A percentile compares a stretch with the other conserved stretches of the same genome.
phyloP scores from a whole-genome alignment of 1,140 invertebrate genomes.

The Lepidurus couesii region DNA sequence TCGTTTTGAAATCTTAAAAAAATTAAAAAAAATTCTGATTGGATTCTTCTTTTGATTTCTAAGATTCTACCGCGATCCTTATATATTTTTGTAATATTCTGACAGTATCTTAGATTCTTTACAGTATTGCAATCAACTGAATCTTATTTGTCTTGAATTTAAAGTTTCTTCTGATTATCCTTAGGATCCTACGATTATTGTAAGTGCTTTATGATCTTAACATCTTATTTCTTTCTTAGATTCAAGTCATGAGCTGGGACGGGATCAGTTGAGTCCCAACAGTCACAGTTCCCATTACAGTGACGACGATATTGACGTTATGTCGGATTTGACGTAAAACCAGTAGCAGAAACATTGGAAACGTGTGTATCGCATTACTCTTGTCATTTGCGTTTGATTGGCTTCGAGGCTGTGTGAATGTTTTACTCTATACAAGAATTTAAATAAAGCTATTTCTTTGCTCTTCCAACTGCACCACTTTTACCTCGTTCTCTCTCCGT shows the following conservation, averaged over 20 bases:
- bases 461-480: not conserved
- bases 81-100: too few species aligned
- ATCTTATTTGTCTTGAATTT: too few species aligned
- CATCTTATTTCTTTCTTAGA: not conserved
- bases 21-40: too few species aligned
- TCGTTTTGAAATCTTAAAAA: too few species aligned
- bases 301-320: constrained; percentile 8
- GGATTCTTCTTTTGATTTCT: too few species aligned
- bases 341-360: not conserved
- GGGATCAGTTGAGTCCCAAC: not conserved
- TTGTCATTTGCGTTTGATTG: not conserved
- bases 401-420: not conserved
- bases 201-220: not conserved
- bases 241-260: not conserved
- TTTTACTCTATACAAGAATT: constrained; percentile 15
- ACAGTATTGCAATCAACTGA: too few species aligned
- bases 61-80: too few species aligned
- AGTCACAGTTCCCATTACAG: constrained; percentile 1
- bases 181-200: too few species aligned
- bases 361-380: not conserved
- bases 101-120: too few species aligned
- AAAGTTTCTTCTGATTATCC: too few species aligned
- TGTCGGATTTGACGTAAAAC: not conserved
- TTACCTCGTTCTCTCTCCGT: not conserved
- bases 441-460: not conserved